A percentile compares a stretch with the other conserved stretches of the same genome.
Conservation (phyloP, 2,888 invertebrate species). For the Polydrusus pterygomalis region DNA sequence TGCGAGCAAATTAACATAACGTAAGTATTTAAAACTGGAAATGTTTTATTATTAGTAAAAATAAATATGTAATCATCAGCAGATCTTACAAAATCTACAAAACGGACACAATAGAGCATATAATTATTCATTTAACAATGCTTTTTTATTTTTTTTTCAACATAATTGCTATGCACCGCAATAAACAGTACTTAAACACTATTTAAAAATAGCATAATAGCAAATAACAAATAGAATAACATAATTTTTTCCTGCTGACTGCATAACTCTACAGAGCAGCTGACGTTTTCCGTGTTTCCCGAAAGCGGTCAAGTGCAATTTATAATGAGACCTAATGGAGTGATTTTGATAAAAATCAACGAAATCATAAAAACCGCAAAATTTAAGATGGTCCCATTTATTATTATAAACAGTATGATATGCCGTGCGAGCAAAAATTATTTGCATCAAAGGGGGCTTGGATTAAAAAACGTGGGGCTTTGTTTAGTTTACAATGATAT, state of each 20-base stretch:
- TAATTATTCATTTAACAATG: slow-evolving; percentile 24
- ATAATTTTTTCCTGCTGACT: slow-evolving; percentile 4
- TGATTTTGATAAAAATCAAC: no score
- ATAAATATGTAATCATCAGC: slow-evolving; percentile 1
- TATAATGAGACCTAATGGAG: background rate
- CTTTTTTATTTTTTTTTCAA: background rate
- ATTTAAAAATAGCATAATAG: slow-evolving; percentile 19
- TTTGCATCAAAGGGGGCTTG: no score
- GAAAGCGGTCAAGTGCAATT: no score
- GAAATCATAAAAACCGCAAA: no score
- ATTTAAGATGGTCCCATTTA: no score
- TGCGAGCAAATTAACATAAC: background rate
- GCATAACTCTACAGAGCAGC: slow-evolving; percentile 24
- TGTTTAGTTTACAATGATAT: no score
- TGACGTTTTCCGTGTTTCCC: slow-evolving; percentile 31
- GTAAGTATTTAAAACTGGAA: background rate
- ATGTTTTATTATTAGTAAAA: background rate
- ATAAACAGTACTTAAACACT: slow-evolving; percentile 13
- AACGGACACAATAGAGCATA: slow-evolving; percentile 8
- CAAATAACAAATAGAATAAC: slow-evolving; percentile 19
- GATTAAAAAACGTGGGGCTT: no score
- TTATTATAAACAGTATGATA: no score
- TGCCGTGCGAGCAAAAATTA: no score
- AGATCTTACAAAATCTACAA: background rate
- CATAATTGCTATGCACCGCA: slow-evolving; percentile 19